Conservation (phyloP, 2,113 vertebrate genomes). For the Antechinus stuartii region DNA sequence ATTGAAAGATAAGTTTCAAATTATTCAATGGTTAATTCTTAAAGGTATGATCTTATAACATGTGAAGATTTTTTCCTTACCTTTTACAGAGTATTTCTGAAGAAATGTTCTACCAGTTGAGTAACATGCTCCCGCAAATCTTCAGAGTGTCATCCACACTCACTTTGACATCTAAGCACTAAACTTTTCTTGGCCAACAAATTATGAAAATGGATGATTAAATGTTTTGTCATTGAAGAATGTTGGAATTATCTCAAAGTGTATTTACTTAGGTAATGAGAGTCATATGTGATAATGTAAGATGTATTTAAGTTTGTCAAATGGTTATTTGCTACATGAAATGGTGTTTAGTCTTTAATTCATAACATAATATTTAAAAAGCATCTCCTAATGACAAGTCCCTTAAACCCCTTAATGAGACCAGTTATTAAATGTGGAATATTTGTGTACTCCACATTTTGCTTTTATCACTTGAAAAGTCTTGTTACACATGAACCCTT, state of each 20-base stretch:
- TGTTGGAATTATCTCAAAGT: constrained; percentile 42
- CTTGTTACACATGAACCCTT: not conserved
- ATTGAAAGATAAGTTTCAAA: constrained; percentile 12
- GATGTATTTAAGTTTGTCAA: not conserved
- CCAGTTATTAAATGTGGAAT: not conserved
- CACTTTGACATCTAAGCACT: constrained; percentile 91
- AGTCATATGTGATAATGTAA: constrained; percentile 28
- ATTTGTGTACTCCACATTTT: not conserved
- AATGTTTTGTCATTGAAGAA: constrained; percentile 1
- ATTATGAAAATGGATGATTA: not conserved
- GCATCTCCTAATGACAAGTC: not conserved
- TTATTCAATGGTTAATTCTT: not conserved
- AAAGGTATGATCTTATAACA: constrained; percentile 29
- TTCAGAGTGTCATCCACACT: constrained; percentile 96
- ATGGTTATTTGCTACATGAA: not conserved
- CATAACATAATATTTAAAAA: not conserved
- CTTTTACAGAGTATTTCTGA: constrained; percentile 94
- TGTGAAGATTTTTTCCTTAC: constrained; percentile 15
- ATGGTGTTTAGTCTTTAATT: not conserved
- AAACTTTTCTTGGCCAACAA: constrained; percentile 38
- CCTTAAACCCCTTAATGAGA: constrained; percentile 13
- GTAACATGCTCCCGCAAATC: constrained; percentile 99
- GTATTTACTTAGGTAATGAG: constrained; percentile 29
- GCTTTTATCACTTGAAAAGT: constrained; percentile 39
- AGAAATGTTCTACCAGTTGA: constrained; percentile 98